Evolutionary conservation across 1,140 invertebrate genomes (phyloP).

Genomic region (Diorhabda sublineata): DNA sequence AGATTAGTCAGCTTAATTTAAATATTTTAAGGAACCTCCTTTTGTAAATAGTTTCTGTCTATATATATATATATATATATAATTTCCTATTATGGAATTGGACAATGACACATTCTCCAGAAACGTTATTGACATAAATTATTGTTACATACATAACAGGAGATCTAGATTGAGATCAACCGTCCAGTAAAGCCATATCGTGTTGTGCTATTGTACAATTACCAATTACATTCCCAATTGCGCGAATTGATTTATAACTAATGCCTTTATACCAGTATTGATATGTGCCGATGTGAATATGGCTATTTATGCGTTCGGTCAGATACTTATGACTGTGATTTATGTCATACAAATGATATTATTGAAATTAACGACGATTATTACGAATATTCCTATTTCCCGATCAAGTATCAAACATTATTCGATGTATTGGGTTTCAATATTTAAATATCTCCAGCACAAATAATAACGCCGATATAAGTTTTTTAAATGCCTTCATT

Average conservation of each 20-base stretch:
- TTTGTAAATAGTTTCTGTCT: no score
- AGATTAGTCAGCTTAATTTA: no score
- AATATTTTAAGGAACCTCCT: no score
- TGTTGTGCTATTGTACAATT: background rate
- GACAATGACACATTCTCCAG: background rate
- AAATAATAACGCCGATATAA: background rate
- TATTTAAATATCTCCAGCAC: background rate
- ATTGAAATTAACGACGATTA: background rate
- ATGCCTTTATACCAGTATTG: background rate
- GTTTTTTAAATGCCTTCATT: background rate
- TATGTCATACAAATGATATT: background rate
- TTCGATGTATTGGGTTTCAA: background rate
- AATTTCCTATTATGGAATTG: no score
- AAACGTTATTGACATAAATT: conserved; percentile 1
- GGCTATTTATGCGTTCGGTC: background rate
- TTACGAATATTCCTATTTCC: background rate
- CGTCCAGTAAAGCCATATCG: background rate
- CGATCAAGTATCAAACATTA: background rate
- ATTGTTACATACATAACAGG: background rate
- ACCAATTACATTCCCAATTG: conserved; percentile 1
- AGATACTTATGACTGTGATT: no score
- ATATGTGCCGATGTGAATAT: background rate
- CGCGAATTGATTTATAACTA: conserved; percentile 1
- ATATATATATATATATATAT: no score
- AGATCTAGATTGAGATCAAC: background rate